A percentile compares a stretch with the other conserved stretches of the same genome.
Evolutionary conservation across 1,140 invertebrate genomes (phyloP).

Genomic region (Plodia interpunctella): DNA sequence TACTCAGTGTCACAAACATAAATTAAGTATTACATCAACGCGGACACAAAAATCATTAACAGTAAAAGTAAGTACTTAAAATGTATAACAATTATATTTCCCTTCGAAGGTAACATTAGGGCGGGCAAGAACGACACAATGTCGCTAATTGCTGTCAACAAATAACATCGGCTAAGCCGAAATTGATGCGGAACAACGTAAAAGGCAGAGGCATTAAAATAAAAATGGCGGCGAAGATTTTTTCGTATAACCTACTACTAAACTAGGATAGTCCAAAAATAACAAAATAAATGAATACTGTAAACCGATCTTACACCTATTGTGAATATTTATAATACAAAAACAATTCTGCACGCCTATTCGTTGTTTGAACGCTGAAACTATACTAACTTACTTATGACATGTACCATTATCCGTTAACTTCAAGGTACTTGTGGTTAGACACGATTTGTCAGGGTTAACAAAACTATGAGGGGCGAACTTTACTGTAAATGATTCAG

Average conservation of each 20-base stretch:
- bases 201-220: conserved; percentile 47
- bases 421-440: background rate
- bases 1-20: conserved; percentile 21
- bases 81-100: conserved; percentile 22
- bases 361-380: conserved; percentile 53
- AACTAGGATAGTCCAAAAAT: conserved; percentile 33
- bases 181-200: conserved; percentile 22
- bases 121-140: conserved; percentile 54
- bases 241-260: conserved; percentile 42
- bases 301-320: conserved; percentile 49
- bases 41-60: conserved; percentile 16
- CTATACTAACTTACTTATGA: conserved; percentile 29
- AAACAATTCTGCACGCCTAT: conserved; percentile 39
- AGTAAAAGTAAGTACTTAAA: conserved; percentile 36
- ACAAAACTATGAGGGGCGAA: background rate
- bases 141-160: background rate
- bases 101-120: conserved; percentile 44
- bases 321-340: conserved; percentile 55
- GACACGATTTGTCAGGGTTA: background rate
- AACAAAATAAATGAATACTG: conserved; percentile 51
- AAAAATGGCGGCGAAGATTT: conserved; percentile 30
- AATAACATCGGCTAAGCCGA: conserved; percentile 19
- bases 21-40: conserved; percentile 15
- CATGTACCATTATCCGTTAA: background rate
- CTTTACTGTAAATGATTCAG: conserved; percentile 19